These are phyloP conservation scores for Cryptomyrus ogoouensis DNA, from an alignment of 2,113 vertebrate species.

Conservation along the genomic window DNA sequence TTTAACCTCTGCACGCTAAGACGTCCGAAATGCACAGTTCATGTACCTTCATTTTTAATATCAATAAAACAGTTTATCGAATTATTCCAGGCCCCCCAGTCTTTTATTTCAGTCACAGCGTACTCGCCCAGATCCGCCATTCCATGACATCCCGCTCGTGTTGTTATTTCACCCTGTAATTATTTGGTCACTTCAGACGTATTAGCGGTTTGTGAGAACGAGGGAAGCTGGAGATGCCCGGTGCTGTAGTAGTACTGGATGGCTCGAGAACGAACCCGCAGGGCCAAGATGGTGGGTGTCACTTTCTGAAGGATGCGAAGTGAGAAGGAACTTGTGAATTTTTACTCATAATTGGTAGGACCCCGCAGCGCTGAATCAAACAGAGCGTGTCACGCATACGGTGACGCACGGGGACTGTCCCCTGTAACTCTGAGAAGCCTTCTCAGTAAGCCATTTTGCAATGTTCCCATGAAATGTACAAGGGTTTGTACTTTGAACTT, in stretches of 20 bases:
- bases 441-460: background rate
- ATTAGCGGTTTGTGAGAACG: background rate
- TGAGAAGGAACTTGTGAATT: background rate
- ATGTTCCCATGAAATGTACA: background rate
- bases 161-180: background rate
- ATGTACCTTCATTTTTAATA: slow-evolving; percentile 78
- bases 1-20: slow-evolving; percentile 74
- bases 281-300: background rate
- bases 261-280: background rate
- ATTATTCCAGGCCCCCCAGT: slow-evolving; percentile 28
- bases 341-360: background rate
- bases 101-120: slow-evolving; percentile 19
- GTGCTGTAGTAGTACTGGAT: background rate
- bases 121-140: slow-evolving; percentile 8
- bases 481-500: background rate
- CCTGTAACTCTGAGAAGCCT: background rate
- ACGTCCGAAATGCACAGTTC: slow-evolving; percentile 73
- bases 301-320: background rate
- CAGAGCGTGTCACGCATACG: background rate
- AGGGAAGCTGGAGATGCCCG: background rate
- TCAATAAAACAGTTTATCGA: slow-evolving; percentile 76
- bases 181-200: background rate
- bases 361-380: background rate
- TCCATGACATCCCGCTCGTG: background rate
- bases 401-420: background rate